These are phyloP conservation scores for Falco biarmicus DNA, from an alignment of 2,797 vertebrate species.

Conservation along the genomic window DNA sequence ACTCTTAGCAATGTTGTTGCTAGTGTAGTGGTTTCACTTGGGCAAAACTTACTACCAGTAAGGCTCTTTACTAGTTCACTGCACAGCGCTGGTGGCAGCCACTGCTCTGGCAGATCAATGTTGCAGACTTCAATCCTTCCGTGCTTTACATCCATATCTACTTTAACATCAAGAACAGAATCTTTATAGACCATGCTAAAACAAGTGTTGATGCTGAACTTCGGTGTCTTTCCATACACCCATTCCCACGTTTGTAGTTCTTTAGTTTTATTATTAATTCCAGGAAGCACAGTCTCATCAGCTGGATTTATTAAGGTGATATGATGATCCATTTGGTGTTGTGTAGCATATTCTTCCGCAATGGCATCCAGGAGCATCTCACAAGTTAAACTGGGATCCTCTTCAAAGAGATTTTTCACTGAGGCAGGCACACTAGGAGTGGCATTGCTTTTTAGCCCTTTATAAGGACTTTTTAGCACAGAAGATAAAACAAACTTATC, in stretches of 20 bases:
- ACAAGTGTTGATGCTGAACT: constrained; percentile 82
- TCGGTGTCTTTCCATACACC: constrained; percentile 93
- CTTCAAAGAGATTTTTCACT: constrained; percentile 87
- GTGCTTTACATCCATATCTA: constrained; percentile 84
- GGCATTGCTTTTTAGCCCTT: constrained; percentile 88
- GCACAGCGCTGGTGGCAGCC: constrained; percentile 80
- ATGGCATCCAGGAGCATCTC: constrained; percentile 83
- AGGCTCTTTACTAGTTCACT: constrained; percentile 76
- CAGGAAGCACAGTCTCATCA: constrained; percentile 83
- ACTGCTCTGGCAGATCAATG: constrained; percentile 78
- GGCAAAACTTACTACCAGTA: constrained; percentile 85
- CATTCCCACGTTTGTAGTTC: constrained; percentile 91
- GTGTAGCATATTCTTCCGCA: constrained; percentile 81
- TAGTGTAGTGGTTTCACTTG: constrained; percentile 68
- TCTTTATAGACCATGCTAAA: constrained; percentile 72
- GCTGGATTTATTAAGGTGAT: constrained; percentile 81
- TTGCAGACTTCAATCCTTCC: constrained; percentile 83
- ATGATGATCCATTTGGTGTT: constrained; percentile 73
- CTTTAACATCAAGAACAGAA: constrained; percentile 57
- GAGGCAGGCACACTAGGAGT: constrained; percentile 88
- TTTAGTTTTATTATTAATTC: constrained; percentile 75
- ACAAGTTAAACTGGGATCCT: constrained; percentile 83
- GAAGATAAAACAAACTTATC: constrained; percentile 81
- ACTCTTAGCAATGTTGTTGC: constrained; percentile 66
- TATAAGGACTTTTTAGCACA: constrained; percentile 82